Conservation (phyloP, 2,797 vertebrate species). For the Urophycis tenuis region DNA sequence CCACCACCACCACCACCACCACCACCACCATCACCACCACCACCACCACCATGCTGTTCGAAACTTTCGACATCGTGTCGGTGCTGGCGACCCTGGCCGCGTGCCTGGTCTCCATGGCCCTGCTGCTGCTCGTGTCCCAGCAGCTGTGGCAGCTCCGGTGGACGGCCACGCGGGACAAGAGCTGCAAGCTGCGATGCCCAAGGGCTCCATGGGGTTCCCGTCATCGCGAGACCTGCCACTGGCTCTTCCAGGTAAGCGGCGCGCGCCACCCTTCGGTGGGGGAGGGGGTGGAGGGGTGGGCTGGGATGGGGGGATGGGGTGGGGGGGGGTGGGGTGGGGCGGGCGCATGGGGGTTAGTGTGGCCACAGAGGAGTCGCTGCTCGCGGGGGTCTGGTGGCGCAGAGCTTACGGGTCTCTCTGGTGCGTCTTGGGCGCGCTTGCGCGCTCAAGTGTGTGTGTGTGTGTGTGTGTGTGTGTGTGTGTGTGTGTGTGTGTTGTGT, state of each 20-base stretch:
- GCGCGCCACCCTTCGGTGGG: constrained; percentile 19
- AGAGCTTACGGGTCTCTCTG: background rate
- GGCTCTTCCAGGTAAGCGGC: constrained; percentile 91
- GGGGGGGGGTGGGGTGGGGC: background rate
- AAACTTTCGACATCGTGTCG: constrained; percentile 88
- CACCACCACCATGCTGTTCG: constrained; percentile 82
- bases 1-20: constrained; percentile 42
- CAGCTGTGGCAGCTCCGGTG: constrained; percentile 95
- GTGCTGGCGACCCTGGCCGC: constrained; percentile 90
- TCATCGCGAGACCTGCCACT: constrained; percentile 97
- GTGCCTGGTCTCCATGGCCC: constrained; percentile 88
- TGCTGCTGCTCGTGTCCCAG: constrained; percentile 90
- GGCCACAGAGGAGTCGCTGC: background rate
- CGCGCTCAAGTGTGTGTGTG: background rate
- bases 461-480: too few relatives aligned
- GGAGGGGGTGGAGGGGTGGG: background rate
- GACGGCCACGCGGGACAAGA: constrained; percentile 92
- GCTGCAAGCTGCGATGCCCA: constrained; percentile 91
- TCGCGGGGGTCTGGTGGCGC: background rate
- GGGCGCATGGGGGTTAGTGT: too few relatives aligned
- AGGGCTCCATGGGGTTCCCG: constrained; percentile 95
- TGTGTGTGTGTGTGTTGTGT: too few relatives aligned
- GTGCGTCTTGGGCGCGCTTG: background rate
- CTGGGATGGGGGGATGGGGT: background rate
- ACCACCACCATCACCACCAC: constrained; percentile 21